Evolutionary conservation across 2,113 vertebrate genomes (phyloP), one percentile per base, ranked within the genome.

Genomic region (Polypterus bichir): DNA sequence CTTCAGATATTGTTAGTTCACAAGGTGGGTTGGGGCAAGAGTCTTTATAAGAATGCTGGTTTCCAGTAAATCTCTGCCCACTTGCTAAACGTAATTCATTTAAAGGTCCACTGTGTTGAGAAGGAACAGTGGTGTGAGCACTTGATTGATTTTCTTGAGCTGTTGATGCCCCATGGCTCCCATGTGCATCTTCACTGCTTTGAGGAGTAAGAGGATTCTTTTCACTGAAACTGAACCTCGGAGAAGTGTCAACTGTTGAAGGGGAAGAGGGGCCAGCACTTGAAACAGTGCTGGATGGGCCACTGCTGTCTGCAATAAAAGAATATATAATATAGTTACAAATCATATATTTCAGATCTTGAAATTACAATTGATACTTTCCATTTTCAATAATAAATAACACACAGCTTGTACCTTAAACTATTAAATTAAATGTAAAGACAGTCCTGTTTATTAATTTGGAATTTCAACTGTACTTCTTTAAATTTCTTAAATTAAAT

Each of bases 201-300:
- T 85, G 85, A 48, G 86, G 79, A 6, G 81, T 89, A 57, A 84
- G 64, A 3, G 85, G 78, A 4, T 85, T 69, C 68, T 91, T 94
- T 61, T 93, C 91, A 9, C 79, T 78, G 76, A 97, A 95, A 81
- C 84, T 89, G 84, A 97, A 97, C 59, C 79, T 88, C 44, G 88
- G 74, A 1, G 85, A 89, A 27, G 81, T 88, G 76, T 96, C 92
- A 4, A 84, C 78, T 3, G 88, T 81, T 49, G 88, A 89, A 62
- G 93, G 94, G 6, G 95, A 97, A 2, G 92, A 94, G 0, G 93
- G 93, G 2, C 96, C 93, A 6, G 93, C 94, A 46, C 95, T 97
- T 71, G 95, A 97, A 63, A 97, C 93, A 0, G 93, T 92, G 67
- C 93, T 94, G 68, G 94, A 97, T 1, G 91, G 95, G 57, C 95